Conservation (phyloP, 2,888 invertebrate genomes). For the Pristionchus japonicus region DNA sequence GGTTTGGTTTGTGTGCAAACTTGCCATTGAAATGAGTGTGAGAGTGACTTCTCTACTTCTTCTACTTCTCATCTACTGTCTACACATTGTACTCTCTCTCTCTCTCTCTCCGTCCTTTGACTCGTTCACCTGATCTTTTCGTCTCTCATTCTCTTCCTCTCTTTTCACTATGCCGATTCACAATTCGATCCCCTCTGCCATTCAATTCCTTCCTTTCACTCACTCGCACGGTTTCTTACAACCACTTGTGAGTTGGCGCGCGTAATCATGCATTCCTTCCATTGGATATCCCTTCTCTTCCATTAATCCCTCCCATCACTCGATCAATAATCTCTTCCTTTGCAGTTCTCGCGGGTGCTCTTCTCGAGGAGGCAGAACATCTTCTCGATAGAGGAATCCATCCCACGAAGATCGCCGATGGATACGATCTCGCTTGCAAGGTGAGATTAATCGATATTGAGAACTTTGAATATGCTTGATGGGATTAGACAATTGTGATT, state of each 20-base stretch:
- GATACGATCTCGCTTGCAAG: constrained; percentile 95
- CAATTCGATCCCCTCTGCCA: constrained; percentile 20
- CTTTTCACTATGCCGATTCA: constrained; percentile 37
- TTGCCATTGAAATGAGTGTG: constrained; percentile 6
- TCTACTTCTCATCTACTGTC: neutral
- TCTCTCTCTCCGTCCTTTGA: neutral
- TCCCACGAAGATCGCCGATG: constrained; percentile 98
- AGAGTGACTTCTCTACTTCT: constrained; percentile 5
- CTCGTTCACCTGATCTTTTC: constrained; percentile 33
- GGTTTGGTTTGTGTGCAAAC: neutral
- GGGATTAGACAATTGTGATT: neutral
- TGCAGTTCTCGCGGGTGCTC: constrained; percentile 85
- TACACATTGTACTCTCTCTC: neutral
- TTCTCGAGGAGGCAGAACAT: constrained; percentile 93
- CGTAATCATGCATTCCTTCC: constrained; percentile 4
- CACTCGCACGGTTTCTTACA: constrained; percentile 39
- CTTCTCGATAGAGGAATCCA: constrained; percentile 96
- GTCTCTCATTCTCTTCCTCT: neutral
- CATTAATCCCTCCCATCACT: neutral
- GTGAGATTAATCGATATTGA: constrained; percentile 77
- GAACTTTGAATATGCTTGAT: neutral
- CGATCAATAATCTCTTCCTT: constrained; percentile 49
- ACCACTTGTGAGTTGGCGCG: neutral
- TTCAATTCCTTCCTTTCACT: constrained; percentile 21
- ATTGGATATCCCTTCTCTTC: neutral